Evolutionary conservation across 2,113 vertebrate genomes (phyloP), one percentile per base, ranked within the genome.

Genomic region (Plestiodon gilberti): DNA sequence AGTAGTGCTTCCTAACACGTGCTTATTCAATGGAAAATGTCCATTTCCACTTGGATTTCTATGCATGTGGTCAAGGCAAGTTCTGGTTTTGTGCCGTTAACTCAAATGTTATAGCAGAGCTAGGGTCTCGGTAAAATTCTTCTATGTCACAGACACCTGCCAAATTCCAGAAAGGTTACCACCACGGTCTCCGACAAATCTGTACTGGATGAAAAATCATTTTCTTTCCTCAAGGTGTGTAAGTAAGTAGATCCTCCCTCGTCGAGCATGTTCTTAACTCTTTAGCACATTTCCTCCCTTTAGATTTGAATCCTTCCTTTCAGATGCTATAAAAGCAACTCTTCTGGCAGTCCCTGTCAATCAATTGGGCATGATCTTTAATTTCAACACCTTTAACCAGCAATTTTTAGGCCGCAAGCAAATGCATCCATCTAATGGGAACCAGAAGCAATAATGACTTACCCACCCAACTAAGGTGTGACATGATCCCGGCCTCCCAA

Each of bases 401-500:
- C 14, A 81, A 87, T 87, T 87, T 86, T 81, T 65, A 87, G 40
- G 59, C 43, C 55, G 59, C 59, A 75, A 81, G 70, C 69, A 87
- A 87, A 88, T 61, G 73, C 88, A 74, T 64, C 82, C 55, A 64
- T 88, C 87, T 85, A 89, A 48, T 76, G 78, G 62, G 38, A 69
- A 78, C 28, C 57, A 62, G 55, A 83, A 78, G 71, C 6, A 33
- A 74, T 87, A 87, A 87, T 87, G 81, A 62, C 82, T 74, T 74
- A 40, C 52, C 73, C 20, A 1, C 80, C 71, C 43, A 70, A 61
- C 74, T 25, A 0, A 0, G 38, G 43, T 87, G 61, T 75, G 75
- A 89, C 91, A 89, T 74, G 81, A 91, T 83, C 18, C 57, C 13
- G 80, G 79, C 86, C 86, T 87, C 62, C 71, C 55, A 69, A 69